Evolutionary conservation across 2,113 vertebrate genomes (phyloP), one percentile per base, ranked within the genome.

Genomic region (Oxygymnocypris stewartii): DNA sequence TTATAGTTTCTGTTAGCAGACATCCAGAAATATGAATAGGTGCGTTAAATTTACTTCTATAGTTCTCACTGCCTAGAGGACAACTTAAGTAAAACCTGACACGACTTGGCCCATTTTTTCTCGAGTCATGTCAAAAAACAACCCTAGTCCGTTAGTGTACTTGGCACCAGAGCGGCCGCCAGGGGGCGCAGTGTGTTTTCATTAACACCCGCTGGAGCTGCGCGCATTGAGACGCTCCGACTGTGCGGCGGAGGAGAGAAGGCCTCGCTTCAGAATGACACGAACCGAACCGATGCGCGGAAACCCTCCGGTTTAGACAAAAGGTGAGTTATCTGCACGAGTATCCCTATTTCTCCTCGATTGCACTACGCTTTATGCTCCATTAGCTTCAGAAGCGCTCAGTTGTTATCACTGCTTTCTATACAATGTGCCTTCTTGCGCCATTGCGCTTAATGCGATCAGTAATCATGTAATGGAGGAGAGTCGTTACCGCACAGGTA

Each of bases 361-460:
- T 4, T 37, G 8, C 3, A 18, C 4, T 47, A 13, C 0, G 1
- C 0, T 31, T 35, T 35, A 4, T 49, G 42, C 25, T 71, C 2
- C 65, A 37, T 71, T 51, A 23, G 42, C 63, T 71, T 82, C 81
- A 31, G 3, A 49, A 0, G 20, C 11, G 23, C 20, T 23, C 20
- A 10, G 4, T 79, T 40, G 6, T 6, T 59, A 14, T n/a, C 37
- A 44, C 12, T 63, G 77, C 11, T 14, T 6, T 37, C 2, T 12
- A 31, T 9, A 54, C 44, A 49, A 69, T 67, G 59, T 71, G 42
- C 44, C 42, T 7, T 82, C 80, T 4, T 49, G 44, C 65, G 81
- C 63, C 61, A 83, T 83, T 71, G 28, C 28, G 18, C 8, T 37
- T 80, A 44, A 81, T 81, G 61, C 79, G 79, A 65, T 49, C 63